These are phyloP conservation scores for Pachymerium ferrugineum DNA, from an alignment of 2,888 invertebrate genomes.

Conservation along the genomic window DNA sequence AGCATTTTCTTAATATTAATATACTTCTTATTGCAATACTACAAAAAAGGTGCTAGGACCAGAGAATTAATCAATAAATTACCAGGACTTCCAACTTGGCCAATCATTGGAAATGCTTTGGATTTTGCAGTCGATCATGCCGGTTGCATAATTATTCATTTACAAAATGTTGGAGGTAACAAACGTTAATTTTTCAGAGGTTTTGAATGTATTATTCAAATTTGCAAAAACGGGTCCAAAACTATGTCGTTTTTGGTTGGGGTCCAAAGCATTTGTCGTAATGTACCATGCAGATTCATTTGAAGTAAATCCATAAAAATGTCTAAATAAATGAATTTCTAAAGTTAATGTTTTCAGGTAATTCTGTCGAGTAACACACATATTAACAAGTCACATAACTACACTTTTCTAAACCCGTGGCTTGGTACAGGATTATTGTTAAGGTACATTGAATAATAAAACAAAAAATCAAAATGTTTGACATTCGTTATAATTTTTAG, in stretches of 20 bases:
- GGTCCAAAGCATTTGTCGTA: no score
- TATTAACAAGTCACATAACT: neutral
- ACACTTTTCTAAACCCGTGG: neutral
- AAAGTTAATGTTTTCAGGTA: neutral
- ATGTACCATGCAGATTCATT: no score
- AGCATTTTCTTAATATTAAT: neutral
- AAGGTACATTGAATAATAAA: no score
- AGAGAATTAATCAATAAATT: constrained; percentile 43
- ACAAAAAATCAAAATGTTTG: no score
- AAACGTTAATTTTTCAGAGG: no score
- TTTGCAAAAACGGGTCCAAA: no score
- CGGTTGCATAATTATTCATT: no score
- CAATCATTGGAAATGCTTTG: constrained; percentile 44
- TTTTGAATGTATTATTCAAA: no score
- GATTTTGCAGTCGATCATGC: constrained; percentile 41
- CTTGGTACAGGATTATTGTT: neutral
- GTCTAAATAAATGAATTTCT: neutral
- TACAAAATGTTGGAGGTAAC: no score
- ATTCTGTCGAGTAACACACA: neutral
- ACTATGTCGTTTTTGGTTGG: no score
- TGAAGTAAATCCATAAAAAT: no score
- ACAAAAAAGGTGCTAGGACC: constrained; percentile 41
- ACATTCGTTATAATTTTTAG: no score
- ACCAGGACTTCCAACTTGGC: constrained; percentile 45
- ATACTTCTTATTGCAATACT: neutral